phyloP scores from a whole-genome alignment of 2,888 invertebrate species.

The Lasioglossum vierecki region DNA sequence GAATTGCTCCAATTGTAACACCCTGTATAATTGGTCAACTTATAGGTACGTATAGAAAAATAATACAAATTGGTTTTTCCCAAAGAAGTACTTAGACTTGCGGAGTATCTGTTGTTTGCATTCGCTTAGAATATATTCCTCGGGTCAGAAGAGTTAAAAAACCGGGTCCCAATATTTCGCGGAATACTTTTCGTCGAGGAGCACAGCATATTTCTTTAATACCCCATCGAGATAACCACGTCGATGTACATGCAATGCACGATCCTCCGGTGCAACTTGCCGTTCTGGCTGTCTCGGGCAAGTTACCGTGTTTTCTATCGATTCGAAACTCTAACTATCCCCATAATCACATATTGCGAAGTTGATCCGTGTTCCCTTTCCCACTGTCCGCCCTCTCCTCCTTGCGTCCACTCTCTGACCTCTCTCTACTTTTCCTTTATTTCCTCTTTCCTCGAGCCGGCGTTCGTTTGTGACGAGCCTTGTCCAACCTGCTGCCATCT shows the following conservation, averaged over 20 bases:
- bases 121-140: background rate
- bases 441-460: constrained; percentile 41
- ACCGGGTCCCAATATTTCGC: background rate
- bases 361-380: constrained; percentile 68
- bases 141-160: background rate
- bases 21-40: too few relatives aligned
- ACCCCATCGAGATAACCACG: background rate
- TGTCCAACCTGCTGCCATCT: constrained; percentile 68
- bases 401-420: background rate
- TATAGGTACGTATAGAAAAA: background rate
- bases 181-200: background rate
- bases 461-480: constrained; percentile 65
- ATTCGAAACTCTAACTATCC: constrained; percentile 81
- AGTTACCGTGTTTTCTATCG: constrained; percentile 70
- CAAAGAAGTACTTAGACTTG: background rate
- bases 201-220: background rate
- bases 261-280: background rate
- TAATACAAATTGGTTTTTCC: background rate
- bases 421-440: constrained; percentile 12
- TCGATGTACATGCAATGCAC: constrained; percentile 7
- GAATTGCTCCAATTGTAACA: too few relatives aligned
- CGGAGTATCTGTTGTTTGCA: background rate
- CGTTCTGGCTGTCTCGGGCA: constrained; percentile 2
- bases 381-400: background rate
- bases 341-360: constrained; percentile 81